Evolutionary conservation across 1,140 invertebrate genomes (phyloP).

Genomic region (Archegozetes longisetosus): DNA sequence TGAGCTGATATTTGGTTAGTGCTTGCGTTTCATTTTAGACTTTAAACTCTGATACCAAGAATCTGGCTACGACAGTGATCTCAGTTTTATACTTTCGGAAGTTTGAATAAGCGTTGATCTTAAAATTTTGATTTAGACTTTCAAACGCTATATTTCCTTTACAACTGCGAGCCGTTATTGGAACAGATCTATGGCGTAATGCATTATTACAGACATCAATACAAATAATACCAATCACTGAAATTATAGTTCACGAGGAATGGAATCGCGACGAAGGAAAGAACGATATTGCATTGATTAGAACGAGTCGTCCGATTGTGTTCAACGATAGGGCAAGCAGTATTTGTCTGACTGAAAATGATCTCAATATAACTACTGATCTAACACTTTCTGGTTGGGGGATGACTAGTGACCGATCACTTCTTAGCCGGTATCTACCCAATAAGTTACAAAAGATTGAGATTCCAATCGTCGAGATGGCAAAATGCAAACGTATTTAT

Average conservation of each 20-base stretch:
- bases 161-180: constrained; percentile 6
- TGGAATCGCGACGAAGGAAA: background rate
- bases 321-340: constrained; percentile 2
- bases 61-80: too few relatives aligned
- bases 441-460: background rate
- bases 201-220: constrained; percentile 2
- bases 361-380: background rate
- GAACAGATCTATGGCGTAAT: constrained; percentile 8
- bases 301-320: background rate
- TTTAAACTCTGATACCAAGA: too few relatives aligned
- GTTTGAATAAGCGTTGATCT: too few relatives aligned
- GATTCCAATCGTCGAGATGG: constrained; percentile 5
- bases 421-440: background rate
- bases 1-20: background rate
- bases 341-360: constrained; percentile 1
- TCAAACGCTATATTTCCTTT: background rate
- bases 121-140: background rate
- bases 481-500: background rate
- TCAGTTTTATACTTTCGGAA: too few relatives aligned
- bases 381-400: constrained; percentile 2
- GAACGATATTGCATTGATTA: constrained; percentile 11
- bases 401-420: constrained; percentile 1
- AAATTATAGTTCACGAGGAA: constrained; percentile 6
- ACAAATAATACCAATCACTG: background rate
- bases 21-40: background rate